These are phyloP conservation scores for Ptychodera flava DNA, from an alignment of 35 echinoderm and acorn worm genomes.

Conservation along the genomic window DNA sequence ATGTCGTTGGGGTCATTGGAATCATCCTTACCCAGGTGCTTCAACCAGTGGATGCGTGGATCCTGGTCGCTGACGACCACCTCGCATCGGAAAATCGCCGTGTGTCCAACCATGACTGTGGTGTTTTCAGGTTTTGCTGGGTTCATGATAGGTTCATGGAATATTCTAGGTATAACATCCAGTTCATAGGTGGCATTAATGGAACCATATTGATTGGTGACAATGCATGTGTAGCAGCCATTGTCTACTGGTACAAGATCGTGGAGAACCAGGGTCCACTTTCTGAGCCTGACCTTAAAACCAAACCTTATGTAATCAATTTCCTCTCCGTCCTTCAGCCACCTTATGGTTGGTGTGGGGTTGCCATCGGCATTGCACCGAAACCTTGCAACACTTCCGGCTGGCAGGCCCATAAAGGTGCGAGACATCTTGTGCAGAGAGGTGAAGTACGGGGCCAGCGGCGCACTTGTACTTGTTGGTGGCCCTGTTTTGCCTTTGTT, in stretches of 20 bases:
- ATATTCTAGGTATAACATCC: neutral
- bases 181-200: neutral
- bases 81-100: too few relatives aligned
- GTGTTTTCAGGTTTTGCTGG: too few relatives aligned
- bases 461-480: too few relatives aligned
- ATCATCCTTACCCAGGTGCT: too few relatives aligned
- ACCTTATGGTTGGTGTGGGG: neutral
- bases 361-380: neutral
- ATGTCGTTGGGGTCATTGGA: too few relatives aligned
- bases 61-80: too few relatives aligned
- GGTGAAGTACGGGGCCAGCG: neutral
- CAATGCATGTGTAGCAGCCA: neutral
- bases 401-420: neutral
- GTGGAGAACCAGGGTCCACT: neutral
- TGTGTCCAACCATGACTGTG: too few relatives aligned
- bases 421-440: neutral
- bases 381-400: neutral
- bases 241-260: neutral
- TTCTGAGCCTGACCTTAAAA: too few relatives aligned
- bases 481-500: too few relatives aligned
- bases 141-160: too few relatives aligned
- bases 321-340: neutral
- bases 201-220: neutral
- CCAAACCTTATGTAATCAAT: too few relatives aligned
- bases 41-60: too few relatives aligned